phyloP scores from a whole-genome alignment of 2,113 vertebrate species.

The Sinocyclocheilus maitianheensis region DNA sequence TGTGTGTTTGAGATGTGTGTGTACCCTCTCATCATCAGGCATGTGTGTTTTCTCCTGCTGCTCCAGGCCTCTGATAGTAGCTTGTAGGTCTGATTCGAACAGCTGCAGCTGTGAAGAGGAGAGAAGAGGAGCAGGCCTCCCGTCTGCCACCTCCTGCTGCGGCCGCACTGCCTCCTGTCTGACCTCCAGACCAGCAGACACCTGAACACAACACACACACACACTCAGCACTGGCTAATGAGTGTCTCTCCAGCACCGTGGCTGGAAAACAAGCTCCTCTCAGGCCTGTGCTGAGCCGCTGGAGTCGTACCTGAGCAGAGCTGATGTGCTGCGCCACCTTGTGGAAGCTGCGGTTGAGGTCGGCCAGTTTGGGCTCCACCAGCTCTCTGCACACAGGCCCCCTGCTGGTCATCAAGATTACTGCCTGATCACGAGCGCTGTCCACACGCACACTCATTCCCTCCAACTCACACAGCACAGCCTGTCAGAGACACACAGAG shows the following conservation, averaged over 20 bases:
- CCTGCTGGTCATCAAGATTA: conserved; percentile 86
- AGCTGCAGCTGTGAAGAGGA: conserved; percentile 69
- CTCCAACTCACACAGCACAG: conserved; percentile 84
- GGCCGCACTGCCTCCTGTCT: conserved; percentile 53
- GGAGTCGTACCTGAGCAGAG: conserved; percentile 79
- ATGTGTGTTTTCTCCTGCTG: conserved; percentile 70
- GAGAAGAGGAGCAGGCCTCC: conserved; percentile 35
- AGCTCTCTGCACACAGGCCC: conserved; percentile 85
- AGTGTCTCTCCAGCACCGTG: not conserved
- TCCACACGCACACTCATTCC: conserved; percentile 85
- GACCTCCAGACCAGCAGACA: conserved; percentile 78
- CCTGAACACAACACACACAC: conserved; percentile 68
- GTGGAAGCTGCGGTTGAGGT: conserved; percentile 91
- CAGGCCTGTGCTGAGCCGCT: conserved; percentile 43
- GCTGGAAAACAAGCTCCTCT: not conserved
- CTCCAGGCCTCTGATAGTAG: conserved; percentile 78
- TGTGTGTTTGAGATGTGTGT: not conserved
- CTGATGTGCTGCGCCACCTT: conserved; percentile 94
- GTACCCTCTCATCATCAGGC: conserved; percentile 86
- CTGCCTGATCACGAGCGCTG: conserved; percentile 86
- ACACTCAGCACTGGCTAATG: not conserved
- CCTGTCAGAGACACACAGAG: conserved; percentile 66
- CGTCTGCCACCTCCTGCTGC: conserved; percentile 50
- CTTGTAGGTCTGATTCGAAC: conserved; percentile 81
- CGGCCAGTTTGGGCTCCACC: conserved; percentile 90